Evolutionary conservation across 2,113 vertebrate species (phyloP), one percentile per base, ranked within the genome.

Genomic region (Aspiorhynchus laticeps): DNA sequence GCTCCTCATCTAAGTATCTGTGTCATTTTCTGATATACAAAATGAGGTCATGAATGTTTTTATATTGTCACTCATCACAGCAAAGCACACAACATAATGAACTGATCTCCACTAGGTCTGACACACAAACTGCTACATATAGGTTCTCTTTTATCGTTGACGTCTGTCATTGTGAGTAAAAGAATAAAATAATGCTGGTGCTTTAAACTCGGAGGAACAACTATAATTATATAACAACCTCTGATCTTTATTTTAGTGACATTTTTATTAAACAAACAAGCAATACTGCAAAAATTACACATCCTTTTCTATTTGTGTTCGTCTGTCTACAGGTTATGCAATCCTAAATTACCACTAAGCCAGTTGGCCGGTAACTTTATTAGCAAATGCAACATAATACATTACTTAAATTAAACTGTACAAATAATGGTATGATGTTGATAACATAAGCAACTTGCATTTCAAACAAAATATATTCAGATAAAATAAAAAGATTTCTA

Each of bases 1-100:
- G 26, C 65, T 56, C 36, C 26, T 41, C 86, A 88, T 90, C 75
- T 24, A 53, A 78, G 33, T 53, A 65, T 84, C 75, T 81, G 85
- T 85, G 78, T 88, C 53, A 75, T 26, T 10, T 86, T 69, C 80
- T 46, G 43, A 59, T 73, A 78, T 73, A 63, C 38, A 63, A 78
- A 59, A 86, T 83, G 21, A 48, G 67, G 87, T 36, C 85, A 69
- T 74, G 74, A 77, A 80, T 74, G 78, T 83, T 69, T 63, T 59
- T 43, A 78, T 33, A 48, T 5, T 53, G 46, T 59, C 31, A 84
- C 12, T 74, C 46, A 59, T 41, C 69, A 73, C 43, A 69, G 43
- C 19, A 71, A 73, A 33, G 14, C 41, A 71, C 61, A 73, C 43
- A 74, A 41, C 67, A 83, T 14, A 19, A 7, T 28, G 24, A 59